These are phyloP conservation scores for Apamea crenata DNA, from an alignment of 2,888 invertebrate genomes.

Conservation along the genomic window DNA sequence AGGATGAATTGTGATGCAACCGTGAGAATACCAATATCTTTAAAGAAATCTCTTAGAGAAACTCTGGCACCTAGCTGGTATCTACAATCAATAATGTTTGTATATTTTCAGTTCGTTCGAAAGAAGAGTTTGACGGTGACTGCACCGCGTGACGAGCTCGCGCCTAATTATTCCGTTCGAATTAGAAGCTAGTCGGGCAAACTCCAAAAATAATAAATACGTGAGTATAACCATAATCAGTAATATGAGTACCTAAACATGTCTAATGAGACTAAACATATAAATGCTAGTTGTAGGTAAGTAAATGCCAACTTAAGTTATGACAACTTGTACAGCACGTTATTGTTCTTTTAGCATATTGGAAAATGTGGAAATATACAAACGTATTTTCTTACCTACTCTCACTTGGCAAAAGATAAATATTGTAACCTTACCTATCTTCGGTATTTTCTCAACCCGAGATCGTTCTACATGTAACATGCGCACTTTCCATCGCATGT, in stretches of 20 bases:
- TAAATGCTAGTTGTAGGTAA: neutral
- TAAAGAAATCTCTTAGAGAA: too few species aligned
- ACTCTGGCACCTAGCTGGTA: too few species aligned
- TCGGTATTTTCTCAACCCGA: constrained; percentile 11
- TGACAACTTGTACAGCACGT: neutral
- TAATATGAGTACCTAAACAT: neutral
- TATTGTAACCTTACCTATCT: constrained; percentile 39
- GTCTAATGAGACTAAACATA: neutral
- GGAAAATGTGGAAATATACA: constrained; percentile 4
- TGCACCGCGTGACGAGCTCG: neutral
- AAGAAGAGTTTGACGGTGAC: neutral
- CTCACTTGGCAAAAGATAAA: constrained; percentile 27
- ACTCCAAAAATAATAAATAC: neutral
- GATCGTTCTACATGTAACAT: constrained; percentile 11
- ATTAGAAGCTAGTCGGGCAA: neutral
- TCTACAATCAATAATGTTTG: neutral
- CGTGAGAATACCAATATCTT: too few species aligned
- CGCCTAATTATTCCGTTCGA: too few species aligned
- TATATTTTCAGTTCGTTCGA: neutral
- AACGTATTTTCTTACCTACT: constrained; percentile 12
- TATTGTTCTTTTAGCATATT: neutral
- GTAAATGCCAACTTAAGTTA: neutral
- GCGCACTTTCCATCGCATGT: constrained; percentile 37
- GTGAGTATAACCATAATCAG: neutral
- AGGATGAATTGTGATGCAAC: too few species aligned